Evolutionary conservation across 2,113 vertebrate genomes (phyloP), one percentile per base, ranked within the genome.

Genomic region (Thinocorus orbignyianus): DNA sequence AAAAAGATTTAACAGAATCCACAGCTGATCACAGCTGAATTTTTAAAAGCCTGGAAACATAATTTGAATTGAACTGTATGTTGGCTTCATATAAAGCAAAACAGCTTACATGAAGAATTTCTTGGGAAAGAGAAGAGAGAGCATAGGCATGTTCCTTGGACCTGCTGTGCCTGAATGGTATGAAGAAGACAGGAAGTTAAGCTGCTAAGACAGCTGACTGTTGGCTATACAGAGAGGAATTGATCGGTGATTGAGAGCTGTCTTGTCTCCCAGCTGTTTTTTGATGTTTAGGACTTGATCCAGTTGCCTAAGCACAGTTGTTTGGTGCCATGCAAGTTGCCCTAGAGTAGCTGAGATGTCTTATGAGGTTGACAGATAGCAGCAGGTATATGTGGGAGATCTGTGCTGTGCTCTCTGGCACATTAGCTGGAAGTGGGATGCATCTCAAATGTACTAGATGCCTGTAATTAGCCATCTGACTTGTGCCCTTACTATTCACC

Each of bases 21-120:
- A 16, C 90, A 62, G 31, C 60, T 96, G 93, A 97, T 98, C 95
- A 84, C 92, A 93, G 91, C 77, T 94, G 97, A 97, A 94, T 82
- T 93, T 96, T 90, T 85, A 90, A 97, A 96, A 91, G 64, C 44
- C 37, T 95, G 69, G 74, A 97, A 85, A 81, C 89, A 66, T 93
- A 87, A 80, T 96, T 96, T 86, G 88, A 90, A 81, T 92, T 94
- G 94, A 96, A 83, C 51, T 95, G 5, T 87, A 81, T 93, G 31
- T 81, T 96, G 71, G 60, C 70, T 93, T 96, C 69, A 52, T 57
- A 44, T 88, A 86, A 95, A 92, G 62, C 46, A 86, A 83, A 95
- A 79, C 46, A 52, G 41, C 4, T 18, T 89, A 52, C 31, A 46
- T 65, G 44, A 86, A 48, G 37, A 76, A 79, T 92, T 81, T 85